Percentiles rank a stretch among this genome's conserved stretches.
Evolutionary conservation across 1,140 invertebrate species (phyloP).

Genomic region (Notospermus geniculatus): DNA sequence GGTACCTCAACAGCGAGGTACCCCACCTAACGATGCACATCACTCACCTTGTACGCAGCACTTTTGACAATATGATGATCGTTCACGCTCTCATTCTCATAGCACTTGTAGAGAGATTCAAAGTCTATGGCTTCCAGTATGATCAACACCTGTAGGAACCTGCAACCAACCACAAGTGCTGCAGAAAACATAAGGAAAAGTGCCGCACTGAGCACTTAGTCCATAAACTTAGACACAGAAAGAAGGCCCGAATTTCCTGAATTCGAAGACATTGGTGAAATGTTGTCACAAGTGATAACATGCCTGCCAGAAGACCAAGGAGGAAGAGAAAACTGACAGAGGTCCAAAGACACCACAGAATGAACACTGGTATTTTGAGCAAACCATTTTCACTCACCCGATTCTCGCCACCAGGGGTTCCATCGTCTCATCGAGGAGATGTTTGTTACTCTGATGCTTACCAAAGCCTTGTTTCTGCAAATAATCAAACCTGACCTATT

Average conservation of each 20-base stretch:
- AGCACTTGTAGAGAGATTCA: slow-evolving; percentile 22
- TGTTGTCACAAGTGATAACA: too few species aligned
- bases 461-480: slow-evolving; percentile 49
- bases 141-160: slow-evolving; percentile 47
- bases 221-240: too few species aligned
- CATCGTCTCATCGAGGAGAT: slow-evolving; percentile 36
- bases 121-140: slow-evolving; percentile 47
- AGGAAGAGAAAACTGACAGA: too few species aligned
- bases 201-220: too few species aligned
- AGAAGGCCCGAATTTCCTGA: too few species aligned
- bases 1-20: too few species aligned
- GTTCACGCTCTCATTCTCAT: not conserved
- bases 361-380: too few species aligned
- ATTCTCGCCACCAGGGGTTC: slow-evolving; percentile 42
- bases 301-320: too few species aligned
- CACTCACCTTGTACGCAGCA: not conserved
- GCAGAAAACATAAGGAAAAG: slow-evolving; percentile 14
- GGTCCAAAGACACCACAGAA: too few species aligned
- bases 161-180: too few species aligned
- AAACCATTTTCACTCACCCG: slow-evolving; percentile 34
- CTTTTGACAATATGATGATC: slow-evolving; percentile 6
- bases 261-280: not conserved
- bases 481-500: too few species aligned
- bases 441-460: slow-evolving; percentile 40
- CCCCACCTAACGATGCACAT: too few species aligned